Evolutionary conservation across 2,888 invertebrate species (phyloP).

Genomic region (Exocentrus adspersus): DNA sequence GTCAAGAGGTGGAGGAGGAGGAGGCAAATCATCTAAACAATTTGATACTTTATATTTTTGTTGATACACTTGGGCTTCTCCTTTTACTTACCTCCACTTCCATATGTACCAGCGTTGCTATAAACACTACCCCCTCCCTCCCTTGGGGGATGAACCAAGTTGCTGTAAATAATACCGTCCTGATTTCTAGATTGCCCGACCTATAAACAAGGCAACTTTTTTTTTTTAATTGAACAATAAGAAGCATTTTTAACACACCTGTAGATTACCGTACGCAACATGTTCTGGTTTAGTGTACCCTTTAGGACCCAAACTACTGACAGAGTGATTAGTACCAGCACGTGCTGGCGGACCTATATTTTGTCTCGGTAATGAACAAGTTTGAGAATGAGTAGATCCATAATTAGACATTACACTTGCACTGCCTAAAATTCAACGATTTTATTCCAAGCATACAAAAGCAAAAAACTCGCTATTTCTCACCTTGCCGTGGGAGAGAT

Average conservation of each 20-base stretch:
- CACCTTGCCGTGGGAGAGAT: conserved; percentile 44
- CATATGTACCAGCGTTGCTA: conserved; percentile 64
- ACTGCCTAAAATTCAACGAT: conserved; percentile 2
- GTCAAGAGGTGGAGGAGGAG: conserved; percentile 70
- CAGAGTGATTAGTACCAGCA: conserved; percentile 14
- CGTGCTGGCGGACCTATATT: conserved; percentile 9
- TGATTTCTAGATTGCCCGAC: conserved; percentile 58
- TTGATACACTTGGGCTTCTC: too few relatives aligned
- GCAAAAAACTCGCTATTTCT: background rate
- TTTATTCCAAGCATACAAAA: background rate
- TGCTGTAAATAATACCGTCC: conserved; percentile 67
- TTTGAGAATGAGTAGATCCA: conserved; percentile 31
- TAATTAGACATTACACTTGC: conserved; percentile 21
- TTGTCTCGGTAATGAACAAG: conserved; percentile 29
- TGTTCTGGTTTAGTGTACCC: conserved; percentile 45
- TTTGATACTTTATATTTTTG: too few relatives aligned
- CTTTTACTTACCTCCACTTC: conserved; percentile 55
- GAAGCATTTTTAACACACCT: conserved; percentile 27
- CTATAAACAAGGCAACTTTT: conserved; percentile 33
- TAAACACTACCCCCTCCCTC: conserved; percentile 63
- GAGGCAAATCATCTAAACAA: conserved; percentile 69
- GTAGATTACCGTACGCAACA: conserved; percentile 60
- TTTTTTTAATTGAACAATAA: too few relatives aligned
- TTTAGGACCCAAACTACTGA: conserved; percentile 45
- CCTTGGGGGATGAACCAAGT: conserved; percentile 65